Evolutionary conservation across 2,888 invertebrate species (phyloP), one percentile per base, ranked within the genome.

Genomic region (Chloroclysta siterata): DNA sequence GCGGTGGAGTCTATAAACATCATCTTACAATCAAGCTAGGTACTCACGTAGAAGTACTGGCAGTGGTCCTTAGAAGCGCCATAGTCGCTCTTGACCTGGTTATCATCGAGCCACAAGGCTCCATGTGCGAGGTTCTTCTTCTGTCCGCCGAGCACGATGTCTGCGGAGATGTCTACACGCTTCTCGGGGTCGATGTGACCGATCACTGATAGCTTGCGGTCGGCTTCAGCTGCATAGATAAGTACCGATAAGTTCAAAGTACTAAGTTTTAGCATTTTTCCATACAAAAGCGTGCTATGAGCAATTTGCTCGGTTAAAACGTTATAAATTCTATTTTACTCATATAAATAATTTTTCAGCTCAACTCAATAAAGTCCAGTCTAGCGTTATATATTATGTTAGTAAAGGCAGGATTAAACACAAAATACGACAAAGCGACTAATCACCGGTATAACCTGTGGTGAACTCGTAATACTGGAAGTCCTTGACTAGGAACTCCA

Each of bases 81-180:
- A 66, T 95, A 94, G 57, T 95, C 94, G 14, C 94, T 94, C 83
- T 96, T 95, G 50, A 96, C 81, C 80, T 95, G 94, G 78, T 95
- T 94, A 65, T 94, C 90, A 42, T 96, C 94, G 0, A 96, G 81
- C 81, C 94, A 94, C 42, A 96, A 76, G 10, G 94, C 92, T 6
- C 93, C 93, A 66, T 94, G 93, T 67, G 92, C 85, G 22, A 96
- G 87, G 74, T 94, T 94, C 75, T 94, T 93, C 82, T 94, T 94
- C 14, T 91, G 87, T 0, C 94, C 94, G 0, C 92, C 90, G 5
- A 94, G 88, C 39, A 92, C 71, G 63, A 91, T 80, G 71, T 95
- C 94, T 0, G 94, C 94, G 52, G 94, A 93, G 65, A 95, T 75
- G 75, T 95, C 95, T 5, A 95, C 93, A 0, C 94, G 89, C 79